Evolutionary conservation across 2,797 vertebrate genomes (phyloP).

Genomic region (Vultur gryphus): DNA sequence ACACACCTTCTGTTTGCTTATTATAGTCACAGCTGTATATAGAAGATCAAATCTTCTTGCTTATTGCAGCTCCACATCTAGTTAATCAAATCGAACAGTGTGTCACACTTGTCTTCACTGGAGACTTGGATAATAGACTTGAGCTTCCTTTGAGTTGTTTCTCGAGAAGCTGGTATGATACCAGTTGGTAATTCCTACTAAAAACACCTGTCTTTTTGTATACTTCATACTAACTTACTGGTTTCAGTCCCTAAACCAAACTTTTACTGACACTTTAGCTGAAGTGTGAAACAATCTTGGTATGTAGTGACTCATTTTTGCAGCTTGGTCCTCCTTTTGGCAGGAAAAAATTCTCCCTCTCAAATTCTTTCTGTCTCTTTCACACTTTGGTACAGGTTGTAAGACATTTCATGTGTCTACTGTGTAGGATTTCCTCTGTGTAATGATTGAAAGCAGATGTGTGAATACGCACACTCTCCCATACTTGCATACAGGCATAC

Average conservation of each 20-base stretch:
- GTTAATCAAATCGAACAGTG: neutral
- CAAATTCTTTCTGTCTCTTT: conserved; percentile 10
- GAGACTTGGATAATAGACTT: neutral
- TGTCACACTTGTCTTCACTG: neutral
- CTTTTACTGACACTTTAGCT: neutral
- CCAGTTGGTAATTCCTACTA: neutral
- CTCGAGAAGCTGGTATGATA: neutral
- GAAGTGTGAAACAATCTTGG: neutral
- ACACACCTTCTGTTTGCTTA: neutral
- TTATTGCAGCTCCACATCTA: neutral
- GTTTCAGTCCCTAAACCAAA: neutral
- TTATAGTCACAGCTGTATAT: neutral
- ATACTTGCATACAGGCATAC: neutral
- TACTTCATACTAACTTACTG: neutral
- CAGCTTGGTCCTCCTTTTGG: neutral
- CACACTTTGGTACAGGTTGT: conserved; percentile 43
- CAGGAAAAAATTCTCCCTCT: neutral
- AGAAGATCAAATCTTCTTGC: neutral
- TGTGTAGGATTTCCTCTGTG: conserved; percentile 49
- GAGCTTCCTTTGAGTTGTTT: neutral
- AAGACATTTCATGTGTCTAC: conserved; percentile 38
- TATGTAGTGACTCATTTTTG: conserved; percentile 23
- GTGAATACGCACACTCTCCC: neutral
- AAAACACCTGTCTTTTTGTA: neutral
- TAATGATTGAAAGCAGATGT: conserved; percentile 65